phyloP scores from a whole-genome alignment of 1,140 invertebrate species.

The Parasteatoda tepidariorum region DNA sequence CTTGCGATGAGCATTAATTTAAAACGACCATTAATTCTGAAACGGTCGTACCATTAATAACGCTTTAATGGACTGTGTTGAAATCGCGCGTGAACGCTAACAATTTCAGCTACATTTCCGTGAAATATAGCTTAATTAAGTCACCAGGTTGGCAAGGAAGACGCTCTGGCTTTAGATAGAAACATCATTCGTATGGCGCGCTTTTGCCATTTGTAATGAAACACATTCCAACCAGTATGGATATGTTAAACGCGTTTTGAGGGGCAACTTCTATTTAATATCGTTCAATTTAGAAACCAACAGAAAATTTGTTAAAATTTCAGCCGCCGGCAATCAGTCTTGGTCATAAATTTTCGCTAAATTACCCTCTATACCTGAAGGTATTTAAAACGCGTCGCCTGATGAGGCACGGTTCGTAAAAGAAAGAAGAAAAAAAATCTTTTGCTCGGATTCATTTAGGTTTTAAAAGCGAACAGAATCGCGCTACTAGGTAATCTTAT shows the following conservation, averaged over 20 bases:
- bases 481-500: conserved; percentile 46
- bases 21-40: conserved; percentile 60
- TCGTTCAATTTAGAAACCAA: conserved; percentile 57
- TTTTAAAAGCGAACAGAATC: conserved; percentile 40
- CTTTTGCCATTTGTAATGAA: conserved; percentile 42
- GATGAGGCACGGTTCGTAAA: not conserved
- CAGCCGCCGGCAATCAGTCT: conserved; percentile 52
- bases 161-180: no score
- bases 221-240: conserved; percentile 1
- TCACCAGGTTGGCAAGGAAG: no score
- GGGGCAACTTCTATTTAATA: conserved; percentile 59
- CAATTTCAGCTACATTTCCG: conserved; percentile 59
- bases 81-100: conserved; percentile 58
- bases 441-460: conserved; percentile 6
- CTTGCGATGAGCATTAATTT: conserved; percentile 56
- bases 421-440: not conserved
- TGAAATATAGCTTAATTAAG: conserved; percentile 60
- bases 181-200: not conserved
- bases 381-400: conserved; percentile 38
- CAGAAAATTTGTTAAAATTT: conserved; percentile 57
- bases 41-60: conserved; percentile 59
- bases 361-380: conserved; percentile 37
- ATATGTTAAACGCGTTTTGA: conserved; percentile 53
- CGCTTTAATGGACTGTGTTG: conserved; percentile 58
- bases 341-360: conserved; percentile 56